Evolutionary conservation across 2,113 vertebrate species (phyloP), one percentile per base, ranked within the genome.

Genomic region (Calidris pygmaea): DNA sequence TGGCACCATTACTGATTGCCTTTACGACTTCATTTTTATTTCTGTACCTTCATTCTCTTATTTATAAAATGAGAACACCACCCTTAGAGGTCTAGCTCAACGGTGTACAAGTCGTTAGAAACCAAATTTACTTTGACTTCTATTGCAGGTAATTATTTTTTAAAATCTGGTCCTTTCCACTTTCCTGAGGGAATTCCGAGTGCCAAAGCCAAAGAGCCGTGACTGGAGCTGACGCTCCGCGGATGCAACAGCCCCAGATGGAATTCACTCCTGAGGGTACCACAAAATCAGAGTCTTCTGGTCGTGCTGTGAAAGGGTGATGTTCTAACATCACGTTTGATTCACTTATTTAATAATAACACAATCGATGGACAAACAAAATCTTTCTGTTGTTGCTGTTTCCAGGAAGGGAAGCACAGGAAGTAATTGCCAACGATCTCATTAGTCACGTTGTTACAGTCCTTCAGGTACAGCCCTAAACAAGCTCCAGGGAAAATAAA

Each of bases 281-380:
- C 32, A 77, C 52, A 74, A 85, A 89, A 91, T 60, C 47, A 8
- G 5, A 41, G 30, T n/a, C 45, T 48, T 87, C 85, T 93, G 78
- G 82, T 50, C 27, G 66, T 15, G 32, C 39, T 68, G 81, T 59
- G 48, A 67, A 87, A 56, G 29, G 27, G 29, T 35, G 62, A 56
- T 7, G 14, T 52, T 41, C 48, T 39, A 76, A 55, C 34, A 41
- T 62, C 29, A 50, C 10, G 32, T 85, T 41, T 89, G 50, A 81
- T 83, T 89, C 72, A 82, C 68, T 86, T 66, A 66, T 74, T 94
- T 85, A 87, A 89, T 86, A 93, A 92, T 65, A 79, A 65, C 24
- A 26, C 59, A 71, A 72, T 83, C 86, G 87, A 45, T 52, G 81
- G 45, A 76, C 78, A 93, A 94, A 92, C 60, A 76, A 81, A 95